phyloP scores from a whole-genome alignment of 2,113 vertebrate species.

The Aptenodytes patagonicus region DNA sequence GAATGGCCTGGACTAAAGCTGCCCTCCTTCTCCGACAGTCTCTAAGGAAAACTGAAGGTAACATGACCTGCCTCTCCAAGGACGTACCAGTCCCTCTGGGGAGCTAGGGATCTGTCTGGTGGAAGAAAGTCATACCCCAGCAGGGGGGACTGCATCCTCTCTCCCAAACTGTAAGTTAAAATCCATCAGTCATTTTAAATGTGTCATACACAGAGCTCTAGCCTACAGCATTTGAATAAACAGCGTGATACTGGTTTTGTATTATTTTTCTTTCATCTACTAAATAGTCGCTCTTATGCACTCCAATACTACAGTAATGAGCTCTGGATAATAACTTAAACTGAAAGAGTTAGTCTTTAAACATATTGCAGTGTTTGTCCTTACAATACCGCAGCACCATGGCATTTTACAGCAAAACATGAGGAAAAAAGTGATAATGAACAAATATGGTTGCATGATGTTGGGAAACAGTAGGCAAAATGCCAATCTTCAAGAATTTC shows the following conservation, averaged over 20 bases:
- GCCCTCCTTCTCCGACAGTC: not conserved
- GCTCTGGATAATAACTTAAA: conserved; percentile 1
- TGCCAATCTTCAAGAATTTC: conserved; percentile 28
- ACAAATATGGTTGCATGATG: not conserved
- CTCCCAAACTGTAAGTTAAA: conserved; percentile 13
- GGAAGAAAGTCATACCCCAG: not conserved
- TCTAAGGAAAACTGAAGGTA: not conserved
- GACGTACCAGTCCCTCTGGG: not conserved
- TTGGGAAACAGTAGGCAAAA: conserved; percentile 36
- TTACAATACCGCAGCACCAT: not conserved
- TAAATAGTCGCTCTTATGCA: not conserved
- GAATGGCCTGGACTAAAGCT: not conserved
- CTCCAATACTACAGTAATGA: not conserved
- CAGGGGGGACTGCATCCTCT: not conserved
- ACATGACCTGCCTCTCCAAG: not conserved
- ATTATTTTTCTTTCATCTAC: conserved; percentile 15
- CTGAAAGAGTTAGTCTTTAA: conserved; percentile 1
- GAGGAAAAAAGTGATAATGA: conserved; percentile 4
- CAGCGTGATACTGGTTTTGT: not conserved
- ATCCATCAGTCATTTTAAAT: conserved; percentile 35
- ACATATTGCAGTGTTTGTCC: conserved; percentile 12
- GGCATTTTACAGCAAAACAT: conserved; percentile 9
- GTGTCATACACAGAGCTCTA: not conserved
- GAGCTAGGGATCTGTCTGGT: not conserved
- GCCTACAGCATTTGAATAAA: conserved; percentile 29